phyloP scores from a whole-genome alignment of 2,888 invertebrate species.

The Eucera pruinosa region DNA sequence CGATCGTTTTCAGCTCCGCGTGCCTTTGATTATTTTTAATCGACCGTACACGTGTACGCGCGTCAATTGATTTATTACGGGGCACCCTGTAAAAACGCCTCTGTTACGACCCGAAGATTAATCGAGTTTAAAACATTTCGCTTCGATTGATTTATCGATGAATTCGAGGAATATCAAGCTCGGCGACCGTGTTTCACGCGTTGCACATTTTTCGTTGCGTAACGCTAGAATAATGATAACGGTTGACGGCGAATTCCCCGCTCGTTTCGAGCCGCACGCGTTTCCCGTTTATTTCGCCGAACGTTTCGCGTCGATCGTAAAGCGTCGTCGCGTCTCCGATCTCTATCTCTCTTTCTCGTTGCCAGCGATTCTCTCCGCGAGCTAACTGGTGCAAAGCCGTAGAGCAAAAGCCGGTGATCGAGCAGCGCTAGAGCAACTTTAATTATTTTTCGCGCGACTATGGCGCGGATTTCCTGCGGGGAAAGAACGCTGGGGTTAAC shows the following conservation, averaged over 20 bases:
- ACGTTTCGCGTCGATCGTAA: too few relatives aligned
- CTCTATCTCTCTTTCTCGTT: too few relatives aligned
- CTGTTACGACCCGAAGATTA: constrained; percentile 41
- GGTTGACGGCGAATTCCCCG: too few relatives aligned
- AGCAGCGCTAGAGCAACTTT: constrained; percentile 39
- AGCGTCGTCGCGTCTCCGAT: too few relatives aligned
- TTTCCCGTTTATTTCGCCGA: too few relatives aligned
- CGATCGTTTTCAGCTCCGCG: constrained; percentile 50
- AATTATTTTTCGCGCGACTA: constrained; percentile 61
- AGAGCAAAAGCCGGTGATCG: neutral
- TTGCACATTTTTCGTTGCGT: constrained; percentile 1
- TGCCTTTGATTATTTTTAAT: constrained; percentile 69
- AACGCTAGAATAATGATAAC: neutral
- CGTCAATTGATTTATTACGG: constrained; percentile 61
- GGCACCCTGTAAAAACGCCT: constrained; percentile 47
- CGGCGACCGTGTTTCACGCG: constrained; percentile 10
- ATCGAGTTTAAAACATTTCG: constrained; percentile 64
- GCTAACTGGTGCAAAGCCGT: neutral
- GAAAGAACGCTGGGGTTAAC: constrained; percentile 61
- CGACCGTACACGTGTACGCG: constrained; percentile 49
- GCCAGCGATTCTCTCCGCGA: constrained; percentile 12
- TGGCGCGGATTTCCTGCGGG: constrained; percentile 37
- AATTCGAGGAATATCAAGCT: constrained; percentile 29
- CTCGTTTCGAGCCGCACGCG: too few relatives aligned
- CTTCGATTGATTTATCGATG: constrained; percentile 52